phyloP scores from a whole-genome alignment of 2,888 invertebrate species.

The Drosophila borborema region DNA sequence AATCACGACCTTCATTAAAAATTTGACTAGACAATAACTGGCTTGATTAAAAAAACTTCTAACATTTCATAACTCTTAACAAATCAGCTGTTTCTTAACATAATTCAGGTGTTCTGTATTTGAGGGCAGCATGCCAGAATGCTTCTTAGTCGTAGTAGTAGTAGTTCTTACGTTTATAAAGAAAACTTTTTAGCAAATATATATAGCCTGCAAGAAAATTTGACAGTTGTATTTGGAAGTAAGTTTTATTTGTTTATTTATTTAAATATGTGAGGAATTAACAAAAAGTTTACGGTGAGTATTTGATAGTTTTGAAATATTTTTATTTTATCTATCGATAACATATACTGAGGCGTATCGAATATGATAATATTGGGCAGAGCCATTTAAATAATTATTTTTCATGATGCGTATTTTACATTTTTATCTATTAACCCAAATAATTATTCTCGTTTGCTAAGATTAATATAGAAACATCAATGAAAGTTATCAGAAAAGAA shows the following conservation, averaged over 20 bases:
- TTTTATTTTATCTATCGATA: background rate
- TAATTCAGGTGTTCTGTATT: background rate
- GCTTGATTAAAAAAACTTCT: background rate
- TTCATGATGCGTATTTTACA: no score
- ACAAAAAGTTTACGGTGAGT: background rate
- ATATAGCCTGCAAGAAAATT: background rate
- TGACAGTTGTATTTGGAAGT: background rate
- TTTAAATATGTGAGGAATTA: background rate
- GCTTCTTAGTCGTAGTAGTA: background rate
- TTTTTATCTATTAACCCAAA: background rate
- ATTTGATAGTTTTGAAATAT: background rate
- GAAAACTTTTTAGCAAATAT: accelerated
- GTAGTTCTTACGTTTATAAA: background rate
- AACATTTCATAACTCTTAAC: background rate
- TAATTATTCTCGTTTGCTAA: no score
- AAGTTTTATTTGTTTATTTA: background rate
- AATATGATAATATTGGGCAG: background rate
- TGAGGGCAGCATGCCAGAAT: background rate
- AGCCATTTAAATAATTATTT: background rate
- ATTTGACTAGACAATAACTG: background rate
- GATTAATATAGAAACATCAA: no score
- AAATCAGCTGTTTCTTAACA: conserved; percentile 11
- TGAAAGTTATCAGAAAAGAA: no score
- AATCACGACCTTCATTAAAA: background rate
- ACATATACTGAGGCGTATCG: background rate